A percentile compares a stretch with the other conserved stretches of the same genome.
Conservation (phyloP, 2,797 vertebrate species). For the Apodemus agrarius region DNA sequence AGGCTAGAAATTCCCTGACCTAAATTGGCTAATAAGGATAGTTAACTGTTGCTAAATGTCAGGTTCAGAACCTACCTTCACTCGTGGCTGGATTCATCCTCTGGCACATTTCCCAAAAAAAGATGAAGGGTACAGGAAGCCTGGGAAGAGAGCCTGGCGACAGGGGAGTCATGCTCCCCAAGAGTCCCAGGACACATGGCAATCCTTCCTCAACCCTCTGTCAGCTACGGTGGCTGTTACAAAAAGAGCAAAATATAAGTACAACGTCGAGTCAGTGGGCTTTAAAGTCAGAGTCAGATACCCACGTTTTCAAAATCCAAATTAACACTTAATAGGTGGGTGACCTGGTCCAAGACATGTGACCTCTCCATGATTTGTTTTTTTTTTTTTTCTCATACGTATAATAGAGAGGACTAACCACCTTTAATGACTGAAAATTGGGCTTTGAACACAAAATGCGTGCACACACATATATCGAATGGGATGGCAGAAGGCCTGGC, state of each 20-base stretch:
- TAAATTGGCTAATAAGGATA: neutral
- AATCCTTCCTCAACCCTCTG: neutral
- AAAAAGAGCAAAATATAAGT: neutral
- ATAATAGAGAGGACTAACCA: neutral
- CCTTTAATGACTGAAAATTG: neutral
- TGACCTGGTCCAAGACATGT: slow-evolving; percentile 8
- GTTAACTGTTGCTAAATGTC: neutral
- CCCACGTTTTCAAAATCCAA: slow-evolving; percentile 20
- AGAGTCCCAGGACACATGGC: neutral
- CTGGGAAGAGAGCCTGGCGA: neutral
- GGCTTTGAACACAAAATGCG: neutral
- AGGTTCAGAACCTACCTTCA: neutral
- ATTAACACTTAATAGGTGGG: neutral
- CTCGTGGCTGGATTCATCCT: neutral
- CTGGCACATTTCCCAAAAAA: neutral
- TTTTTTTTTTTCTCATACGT: slow-evolving; percentile 17
- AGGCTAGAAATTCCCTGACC: slow-evolving; percentile 20
- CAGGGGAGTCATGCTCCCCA: neutral
- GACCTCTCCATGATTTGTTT: neutral
- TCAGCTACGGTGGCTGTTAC: neutral
- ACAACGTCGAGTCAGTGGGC: neutral
- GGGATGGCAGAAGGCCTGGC: neutral
- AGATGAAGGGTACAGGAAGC: neutral
- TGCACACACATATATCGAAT: neutral
- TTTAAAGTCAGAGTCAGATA: neutral